phyloP scores from a whole-genome alignment of 2,797 vertebrate genomes.

The Lepilemur ruficaudatus region DNA sequence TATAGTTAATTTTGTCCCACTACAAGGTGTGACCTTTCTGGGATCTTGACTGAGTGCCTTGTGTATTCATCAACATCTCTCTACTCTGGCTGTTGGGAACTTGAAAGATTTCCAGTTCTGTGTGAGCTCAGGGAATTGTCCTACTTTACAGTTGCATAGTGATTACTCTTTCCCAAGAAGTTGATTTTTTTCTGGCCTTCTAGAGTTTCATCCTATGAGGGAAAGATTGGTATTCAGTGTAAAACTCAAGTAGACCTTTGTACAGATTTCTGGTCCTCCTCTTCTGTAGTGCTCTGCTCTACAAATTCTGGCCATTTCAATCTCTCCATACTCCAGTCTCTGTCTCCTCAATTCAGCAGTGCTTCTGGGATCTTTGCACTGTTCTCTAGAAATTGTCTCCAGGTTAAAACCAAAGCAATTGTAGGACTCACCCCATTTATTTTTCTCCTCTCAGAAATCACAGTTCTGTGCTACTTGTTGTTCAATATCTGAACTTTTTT shows the following conservation, averaged over 20 bases:
- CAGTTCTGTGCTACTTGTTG: background rate
- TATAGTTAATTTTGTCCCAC: background rate
- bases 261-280: background rate
- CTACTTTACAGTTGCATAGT: background rate
- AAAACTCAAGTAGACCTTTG: background rate
- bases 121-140: background rate
- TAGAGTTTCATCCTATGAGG: background rate
- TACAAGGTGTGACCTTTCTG: background rate
- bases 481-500: background rate
- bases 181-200: background rate
- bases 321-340: background rate
- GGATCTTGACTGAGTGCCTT: background rate
- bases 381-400: background rate
- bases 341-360: background rate
- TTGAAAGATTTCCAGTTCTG: background rate
- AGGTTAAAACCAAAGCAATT: background rate
- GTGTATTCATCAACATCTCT: background rate
- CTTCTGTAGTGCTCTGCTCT: background rate
- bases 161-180: background rate
- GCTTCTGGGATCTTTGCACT: background rate
- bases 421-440: background rate
- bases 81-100: background rate
- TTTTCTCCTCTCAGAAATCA: background rate
- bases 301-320: background rate
- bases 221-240: background rate